Evolutionary conservation across 2,888 invertebrate species (phyloP).

Genomic region (Dasypolia templi): DNA sequence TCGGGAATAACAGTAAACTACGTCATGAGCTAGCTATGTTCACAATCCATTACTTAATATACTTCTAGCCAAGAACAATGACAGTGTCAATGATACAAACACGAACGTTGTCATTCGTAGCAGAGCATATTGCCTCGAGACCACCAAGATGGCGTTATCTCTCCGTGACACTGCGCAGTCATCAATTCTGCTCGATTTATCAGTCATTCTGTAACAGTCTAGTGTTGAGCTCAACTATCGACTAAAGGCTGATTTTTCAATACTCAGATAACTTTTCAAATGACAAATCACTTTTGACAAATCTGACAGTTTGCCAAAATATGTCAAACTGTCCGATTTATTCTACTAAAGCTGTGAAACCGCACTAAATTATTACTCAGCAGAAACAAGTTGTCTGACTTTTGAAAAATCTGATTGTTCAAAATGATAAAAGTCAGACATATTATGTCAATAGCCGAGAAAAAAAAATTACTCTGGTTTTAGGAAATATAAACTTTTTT

Average conservation of each 20-base stretch:
- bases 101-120: slow-evolving; percentile 73
- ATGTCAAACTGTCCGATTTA: no score
- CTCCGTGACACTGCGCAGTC: slow-evolving; percentile 72
- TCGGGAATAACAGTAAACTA: neutral
- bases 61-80: slow-evolving; percentile 51
- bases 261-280: no score
- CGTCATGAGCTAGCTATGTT: neutral
- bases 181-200: slow-evolving; percentile 76
- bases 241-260: no score
- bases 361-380: no score
- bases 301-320: no score
- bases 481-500: neutral
- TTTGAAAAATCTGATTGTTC: no score
- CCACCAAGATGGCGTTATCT: slow-evolving; percentile 79
- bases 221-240: slow-evolving; percentile 33
- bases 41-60: slow-evolving; percentile 28
- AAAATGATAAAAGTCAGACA: no score
- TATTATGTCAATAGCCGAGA: neutral
- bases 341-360: no score
- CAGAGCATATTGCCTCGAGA: slow-evolving; percentile 71
- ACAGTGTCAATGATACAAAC: slow-evolving; percentile 53
- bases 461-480: neutral
- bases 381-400: no score
- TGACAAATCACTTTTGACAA: no score
- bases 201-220: slow-evolving; percentile 21